Base-by-base conservation (phyloP, 2,888 invertebrate species). In the Melipona beecheii region DNA sequence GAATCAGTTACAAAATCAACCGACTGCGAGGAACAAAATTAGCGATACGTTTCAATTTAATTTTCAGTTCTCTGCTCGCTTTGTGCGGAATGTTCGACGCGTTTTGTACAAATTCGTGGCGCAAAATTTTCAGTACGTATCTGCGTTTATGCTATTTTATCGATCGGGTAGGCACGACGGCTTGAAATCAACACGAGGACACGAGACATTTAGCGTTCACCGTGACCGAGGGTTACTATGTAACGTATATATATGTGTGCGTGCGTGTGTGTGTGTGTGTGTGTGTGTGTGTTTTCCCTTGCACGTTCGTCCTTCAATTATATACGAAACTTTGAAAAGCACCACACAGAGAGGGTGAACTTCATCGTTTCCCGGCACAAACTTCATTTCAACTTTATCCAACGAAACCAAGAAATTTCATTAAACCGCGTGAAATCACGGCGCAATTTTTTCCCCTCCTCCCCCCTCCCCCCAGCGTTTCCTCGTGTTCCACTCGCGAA, bases 341-440 rank as follows among this genome's bases (percentile, higher is more conserved):
- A 21, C 54, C 11, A 1, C 3, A 27, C 27, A 27, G 6, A 21
- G 43, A 11, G 43, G 43, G 21, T 66, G 27, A 68, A 68, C 75
- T 56, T 17, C 27, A 36, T 54, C 50, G 43, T 43, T 75, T 66
- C 17, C 70, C 31, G 17, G 64, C 50, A 3, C 52, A 71, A 70
- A 76, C 50, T 76, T 71, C 60, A 19, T 50, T 69, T 21, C 31
- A 60, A 71, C 31, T 76, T 52, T 21, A 24, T 74, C 43, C 27
- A 21, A 43, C 13, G 50, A 24, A 24, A 31, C 31, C 27, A 62
- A 62, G 79, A 62, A 75, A 79, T 75, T 75, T 79, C 68, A 43
- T 62, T 78, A 68, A 27, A 68, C n/a, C 21, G 9, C 62, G 19
- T 2, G 49, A 31, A 75, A 79, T 79, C 52, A 27, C 58, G 15